Evolutionary conservation across 2,888 invertebrate genomes (phyloP).

Genomic region (Anoplius nigerrimus): DNA sequence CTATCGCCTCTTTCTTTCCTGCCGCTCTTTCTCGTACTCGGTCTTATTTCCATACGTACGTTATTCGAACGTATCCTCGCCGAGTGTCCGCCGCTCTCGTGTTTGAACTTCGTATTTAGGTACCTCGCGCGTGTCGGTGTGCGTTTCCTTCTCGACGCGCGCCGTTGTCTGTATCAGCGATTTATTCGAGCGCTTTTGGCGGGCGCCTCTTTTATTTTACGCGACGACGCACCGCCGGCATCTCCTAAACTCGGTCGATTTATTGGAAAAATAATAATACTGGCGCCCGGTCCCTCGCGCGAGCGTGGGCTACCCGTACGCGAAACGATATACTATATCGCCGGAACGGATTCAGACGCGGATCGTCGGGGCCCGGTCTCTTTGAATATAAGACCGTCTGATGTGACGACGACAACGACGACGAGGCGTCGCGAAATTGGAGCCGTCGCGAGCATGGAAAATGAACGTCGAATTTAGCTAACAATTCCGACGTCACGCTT

Average conservation of each 20-base stretch:
- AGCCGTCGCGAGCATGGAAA: too few relatives aligned
- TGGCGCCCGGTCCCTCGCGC: slow-evolving; percentile 11
- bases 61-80: too few relatives aligned
- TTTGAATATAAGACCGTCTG: neutral
- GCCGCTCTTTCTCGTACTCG: slow-evolving; percentile 15
- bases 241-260: slow-evolving; percentile 58
- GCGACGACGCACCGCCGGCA: slow-evolving; percentile 22
- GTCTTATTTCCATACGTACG: neutral
- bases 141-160: too few relatives aligned
- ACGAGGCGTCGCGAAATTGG: neutral
- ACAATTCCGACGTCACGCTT: too few relatives aligned
- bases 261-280: slow-evolving; percentile 58
- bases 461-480: too few relatives aligned
- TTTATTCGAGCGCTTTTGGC: slow-evolving; percentile 20
- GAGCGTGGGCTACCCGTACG: slow-evolving; percentile 3
- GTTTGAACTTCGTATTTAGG: too few relatives aligned
- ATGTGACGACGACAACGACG: neutral
- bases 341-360: slow-evolving; percentile 3
- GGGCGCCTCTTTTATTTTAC: slow-evolving; percentile 25
- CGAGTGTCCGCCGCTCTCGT: too few relatives aligned
- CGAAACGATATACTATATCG: too few relatives aligned
- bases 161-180: neutral
- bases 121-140: too few relatives aligned
- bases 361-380: neutral
- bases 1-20: too few relatives aligned